Evolutionary conservation across 2,797 vertebrate genomes (phyloP), one percentile per base, ranked within the genome.

Genomic region (Rhabdophis nuchalis): DNA sequence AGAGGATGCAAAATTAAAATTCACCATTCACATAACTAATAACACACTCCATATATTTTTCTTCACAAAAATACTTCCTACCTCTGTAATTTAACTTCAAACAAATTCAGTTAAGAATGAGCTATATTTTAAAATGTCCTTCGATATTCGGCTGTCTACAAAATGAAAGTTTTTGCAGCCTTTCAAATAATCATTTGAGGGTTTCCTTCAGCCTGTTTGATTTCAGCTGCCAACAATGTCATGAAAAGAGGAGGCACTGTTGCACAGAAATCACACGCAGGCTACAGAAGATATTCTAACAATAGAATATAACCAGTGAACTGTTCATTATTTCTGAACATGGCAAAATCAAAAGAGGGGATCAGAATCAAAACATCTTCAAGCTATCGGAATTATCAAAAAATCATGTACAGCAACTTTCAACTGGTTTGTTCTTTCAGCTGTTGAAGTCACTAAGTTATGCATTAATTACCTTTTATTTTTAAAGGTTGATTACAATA

Each of bases 1-100:
- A 87, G 64, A 93, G 46, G 92, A 95, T 0, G 0, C 36, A 29
- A 92, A 93, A 91, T 94, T 86, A 95, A 93, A 92, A 94, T 56
- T 91, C 90, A 87, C n/a, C 68, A 90, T 25, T 90, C 23, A 23
- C 77, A 94, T 95, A 32, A 94, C 93, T 29, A 64, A 72, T 60
- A 46, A 0, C 82, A 91, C 88, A 64, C n/a, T 68, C 58, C 50
- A 72, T 64, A 50, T 54, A 91, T 92, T 92, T 60, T 32, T 90
- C 89, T 36, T 92, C 0, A 0, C 61, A 90, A 57, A 82, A 82
- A 82, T 82, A 46, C 64, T 64, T 25, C 72, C 56, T 82, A 88
- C 1, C 27, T 95, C 91, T 41, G 87, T 41, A 91, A 25, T 87
- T 89, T 85, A 90, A 90, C 58, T 89, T 61, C 85, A 93, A 93